These are phyloP conservation scores for Otolemur crassicaudatus DNA, from an alignment of 2,797 vertebrate species.

Conservation along the genomic window DNA sequence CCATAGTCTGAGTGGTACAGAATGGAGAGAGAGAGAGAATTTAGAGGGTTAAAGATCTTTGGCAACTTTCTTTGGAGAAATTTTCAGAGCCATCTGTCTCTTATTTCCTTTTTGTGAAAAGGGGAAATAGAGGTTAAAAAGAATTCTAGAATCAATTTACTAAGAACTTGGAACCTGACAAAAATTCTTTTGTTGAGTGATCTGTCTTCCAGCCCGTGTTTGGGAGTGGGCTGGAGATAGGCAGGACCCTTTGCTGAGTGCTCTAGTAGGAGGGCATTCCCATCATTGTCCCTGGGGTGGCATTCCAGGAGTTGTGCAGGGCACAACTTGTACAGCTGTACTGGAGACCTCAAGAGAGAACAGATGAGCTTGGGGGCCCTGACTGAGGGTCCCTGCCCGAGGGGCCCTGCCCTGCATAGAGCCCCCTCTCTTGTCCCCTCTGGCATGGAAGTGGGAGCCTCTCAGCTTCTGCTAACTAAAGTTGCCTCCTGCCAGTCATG, in stretches of 20 bases:
- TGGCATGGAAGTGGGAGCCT: neutral
- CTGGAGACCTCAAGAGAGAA: neutral
- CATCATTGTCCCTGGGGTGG: neutral
- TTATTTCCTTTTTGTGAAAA: constrained; percentile 53
- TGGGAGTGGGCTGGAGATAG: neutral
- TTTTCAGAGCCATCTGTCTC: constrained; percentile 50
- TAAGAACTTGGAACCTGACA: neutral
- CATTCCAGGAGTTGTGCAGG: fast-evolving
- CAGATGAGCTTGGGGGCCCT: neutral
- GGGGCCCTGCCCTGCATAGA: neutral
- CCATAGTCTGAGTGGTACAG: neutral
- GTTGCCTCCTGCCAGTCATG: neutral
- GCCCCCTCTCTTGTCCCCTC: neutral
- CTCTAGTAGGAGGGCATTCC: neutral
- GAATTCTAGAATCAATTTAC: neutral
- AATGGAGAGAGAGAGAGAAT: neutral
- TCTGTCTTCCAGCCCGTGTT: neutral
- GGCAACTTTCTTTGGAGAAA: constrained; percentile 40
- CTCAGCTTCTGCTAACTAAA: neutral
- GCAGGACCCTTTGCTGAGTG: neutral
- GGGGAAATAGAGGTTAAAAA: constrained; percentile 11
- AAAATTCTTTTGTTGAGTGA: neutral
- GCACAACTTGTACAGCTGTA: neutral
- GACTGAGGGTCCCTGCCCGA: neutral
- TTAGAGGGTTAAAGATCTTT: neutral